Evolutionary conservation across 2,797 vertebrate genomes (phyloP), one percentile per base, ranked within the genome.

Genomic region (Sebastes nivosus): DNA sequence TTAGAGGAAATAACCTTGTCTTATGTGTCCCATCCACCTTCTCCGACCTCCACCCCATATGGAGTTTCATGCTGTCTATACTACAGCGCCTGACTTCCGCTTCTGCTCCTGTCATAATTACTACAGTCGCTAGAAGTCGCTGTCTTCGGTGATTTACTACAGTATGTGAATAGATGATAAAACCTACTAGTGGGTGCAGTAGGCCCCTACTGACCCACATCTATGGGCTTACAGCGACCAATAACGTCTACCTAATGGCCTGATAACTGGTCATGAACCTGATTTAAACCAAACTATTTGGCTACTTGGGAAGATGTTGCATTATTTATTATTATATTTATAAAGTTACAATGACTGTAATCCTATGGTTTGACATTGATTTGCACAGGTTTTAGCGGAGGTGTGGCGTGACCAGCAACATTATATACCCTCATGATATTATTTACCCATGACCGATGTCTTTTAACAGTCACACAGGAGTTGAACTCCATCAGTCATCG

Each of bases 11-110:
- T 46, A 46, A 46, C 27, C 27, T 27, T 27, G 27, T 46, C 16
- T 50, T 50, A 0, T 50, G 42, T 20, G 42, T 50, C 1, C 16
- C 42, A 18, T 50, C 42, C 42, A 50, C 0, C 42, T 0, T 46
- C 42, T 46, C 42, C 42, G 6, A 46, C 42, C 42, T 46, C 42
- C 42, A 46, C 42, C 42, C 42, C 1, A 0, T 18, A 46, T 46
- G 42, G 42, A 46, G 42, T 46, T 46, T 18, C 14, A 46, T 46
- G 42, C 42, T 18, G 14, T 46, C 42, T 50, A 50, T 18, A 20
- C 42, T 50, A 0, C 0, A 20, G 16, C 16, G 7, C 42, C 16
- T 50, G 42, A 50, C 16, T 20, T 20, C 6, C 6, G 3, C 42
- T 50, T 50, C 42, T 50, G 16, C 42, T 50, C 42, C 42, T 50